Conservation (phyloP, 2,888 invertebrate genomes). For the Sericinus montela region DNA sequence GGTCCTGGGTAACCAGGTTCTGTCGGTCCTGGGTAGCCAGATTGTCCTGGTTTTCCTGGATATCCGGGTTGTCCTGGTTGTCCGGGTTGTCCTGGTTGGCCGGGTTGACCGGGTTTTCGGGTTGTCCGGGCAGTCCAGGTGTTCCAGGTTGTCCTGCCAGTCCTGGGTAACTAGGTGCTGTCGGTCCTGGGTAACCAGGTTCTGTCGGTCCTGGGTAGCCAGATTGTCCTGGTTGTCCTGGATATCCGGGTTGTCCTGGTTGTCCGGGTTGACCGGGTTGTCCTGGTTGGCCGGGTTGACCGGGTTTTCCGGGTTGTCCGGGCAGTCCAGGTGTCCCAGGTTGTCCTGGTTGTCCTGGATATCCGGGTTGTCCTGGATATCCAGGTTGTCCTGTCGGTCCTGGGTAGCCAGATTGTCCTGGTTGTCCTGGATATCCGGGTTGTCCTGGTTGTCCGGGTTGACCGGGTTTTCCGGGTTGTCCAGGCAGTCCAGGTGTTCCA, state of each 20-base stretch:
- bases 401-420: constrained; percentile 27
- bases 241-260: constrained; percentile 46
- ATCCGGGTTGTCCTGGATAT: constrained; percentile 31
- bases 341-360: constrained; percentile 37
- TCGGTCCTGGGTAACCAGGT: constrained; percentile 32
- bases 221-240: constrained; percentile 26
- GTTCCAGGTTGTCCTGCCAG: constrained; percentile 29
- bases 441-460: constrained; percentile 30
- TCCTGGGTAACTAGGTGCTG: constrained; percentile 40
- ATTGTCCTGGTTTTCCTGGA: constrained; percentile 26
- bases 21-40: constrained; percentile 27
- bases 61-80: constrained; percentile 48
- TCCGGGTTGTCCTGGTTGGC: constrained; percentile 43
- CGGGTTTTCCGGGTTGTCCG: constrained; percentile 27
- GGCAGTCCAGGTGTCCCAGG: constrained; percentile 30
- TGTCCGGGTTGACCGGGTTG: constrained; percentile 46
- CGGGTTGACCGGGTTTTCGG: constrained; percentile 28
- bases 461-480: constrained; percentile 29
- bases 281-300: constrained; percentile 27
- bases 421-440: constrained; percentile 58
- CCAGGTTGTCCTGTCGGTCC: constrained; percentile 34
- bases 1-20: constrained; percentile 27
- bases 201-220: constrained; percentile 36
- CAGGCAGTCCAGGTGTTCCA: constrained; percentile 26
- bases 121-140: constrained; percentile 26